Evolutionary conservation across 2,113 vertebrate species (phyloP).

Genomic region (Saimiri boliviensis): DNA sequence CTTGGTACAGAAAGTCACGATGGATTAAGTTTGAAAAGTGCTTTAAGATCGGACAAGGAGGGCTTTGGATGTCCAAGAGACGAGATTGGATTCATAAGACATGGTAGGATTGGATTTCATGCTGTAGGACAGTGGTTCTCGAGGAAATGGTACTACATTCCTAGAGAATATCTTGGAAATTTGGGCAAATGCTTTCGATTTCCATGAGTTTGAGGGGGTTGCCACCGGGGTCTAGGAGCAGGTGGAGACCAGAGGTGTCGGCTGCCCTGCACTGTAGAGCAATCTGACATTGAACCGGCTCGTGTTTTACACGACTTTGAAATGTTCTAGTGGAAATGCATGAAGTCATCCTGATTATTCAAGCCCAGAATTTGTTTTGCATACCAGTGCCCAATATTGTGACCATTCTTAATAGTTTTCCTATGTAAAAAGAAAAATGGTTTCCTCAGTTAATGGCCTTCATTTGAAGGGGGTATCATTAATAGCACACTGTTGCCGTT

Average conservation of each 20-base stretch:
- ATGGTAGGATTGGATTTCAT: neutral
- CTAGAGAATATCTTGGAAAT: neutral
- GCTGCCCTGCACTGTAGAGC: rapidly evolving
- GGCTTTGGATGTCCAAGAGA: neutral
- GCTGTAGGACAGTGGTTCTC: neutral
- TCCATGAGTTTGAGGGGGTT: neutral
- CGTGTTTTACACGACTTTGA: neutral
- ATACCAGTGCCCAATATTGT: neutral
- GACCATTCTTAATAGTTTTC: neutral
- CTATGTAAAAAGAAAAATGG: neutral
- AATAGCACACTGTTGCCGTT: neutral
- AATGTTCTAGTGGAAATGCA: neutral
- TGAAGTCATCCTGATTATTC: neutral
- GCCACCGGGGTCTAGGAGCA: neutral
- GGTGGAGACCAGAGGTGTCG: neutral
- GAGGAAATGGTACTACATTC: too few relatives aligned
- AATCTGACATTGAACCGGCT: neutral
- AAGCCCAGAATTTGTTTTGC: neutral
- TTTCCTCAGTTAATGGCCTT: neutral
- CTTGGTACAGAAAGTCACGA: neutral
- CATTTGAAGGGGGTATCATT: neutral
- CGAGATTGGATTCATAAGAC: too few relatives aligned
- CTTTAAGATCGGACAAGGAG: neutral
- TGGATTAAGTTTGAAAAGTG: neutral
- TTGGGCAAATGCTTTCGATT: neutral